Conservation (phyloP, 2,888 invertebrate genomes). For the Dendrolimus houi region DNA sequence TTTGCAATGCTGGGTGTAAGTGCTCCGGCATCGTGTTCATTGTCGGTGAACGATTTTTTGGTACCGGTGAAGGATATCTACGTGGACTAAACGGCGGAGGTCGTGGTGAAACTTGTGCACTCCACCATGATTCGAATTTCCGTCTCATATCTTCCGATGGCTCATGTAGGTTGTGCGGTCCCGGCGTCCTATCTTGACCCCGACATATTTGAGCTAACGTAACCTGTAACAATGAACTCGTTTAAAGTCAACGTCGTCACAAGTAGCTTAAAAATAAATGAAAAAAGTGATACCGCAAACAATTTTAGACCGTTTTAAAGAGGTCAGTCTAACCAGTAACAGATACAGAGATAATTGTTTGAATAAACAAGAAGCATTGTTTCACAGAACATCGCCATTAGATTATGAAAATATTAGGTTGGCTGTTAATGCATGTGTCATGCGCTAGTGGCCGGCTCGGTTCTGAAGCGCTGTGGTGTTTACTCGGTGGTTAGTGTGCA, state of each 20-base stretch:
- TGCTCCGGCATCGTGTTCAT: conserved; percentile 68
- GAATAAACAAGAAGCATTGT: conserved; percentile 67
- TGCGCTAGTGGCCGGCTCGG: conserved; percentile 52
- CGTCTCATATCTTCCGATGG: conserved; percentile 89
- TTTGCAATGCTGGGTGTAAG: conserved; percentile 85
- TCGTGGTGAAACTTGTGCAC: conserved; percentile 81
- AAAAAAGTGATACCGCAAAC: conserved; percentile 51
- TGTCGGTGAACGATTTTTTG: conserved; percentile 68
- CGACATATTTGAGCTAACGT: conserved; percentile 90
- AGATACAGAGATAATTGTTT: conserved; percentile 67
- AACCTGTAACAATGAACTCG: conserved; percentile 75
- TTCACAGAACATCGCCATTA: conserved; percentile 76
- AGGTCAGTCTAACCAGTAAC: conserved; percentile 71
- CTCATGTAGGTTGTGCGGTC: conserved; percentile 80
- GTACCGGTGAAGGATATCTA: conserved; percentile 68
- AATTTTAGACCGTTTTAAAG: conserved; percentile 69
- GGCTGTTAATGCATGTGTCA: conserved; percentile 74
- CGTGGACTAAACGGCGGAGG: conserved; percentile 69
- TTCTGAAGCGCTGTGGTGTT: conserved; percentile 53
- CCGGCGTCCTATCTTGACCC: conserved; percentile 81
- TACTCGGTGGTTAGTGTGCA: conserved; percentile 62
- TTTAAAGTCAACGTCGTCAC: conserved; percentile 28
- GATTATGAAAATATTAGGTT: conserved; percentile 76
- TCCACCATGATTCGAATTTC: conserved; percentile 96
- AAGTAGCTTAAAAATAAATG: conserved; percentile 29